Percentiles rank a stretch among this genome's conserved stretches.
Evolutionary conservation across 2,888 invertebrate genomes (phyloP).

Genomic region (Diarsia brunnea): DNA sequence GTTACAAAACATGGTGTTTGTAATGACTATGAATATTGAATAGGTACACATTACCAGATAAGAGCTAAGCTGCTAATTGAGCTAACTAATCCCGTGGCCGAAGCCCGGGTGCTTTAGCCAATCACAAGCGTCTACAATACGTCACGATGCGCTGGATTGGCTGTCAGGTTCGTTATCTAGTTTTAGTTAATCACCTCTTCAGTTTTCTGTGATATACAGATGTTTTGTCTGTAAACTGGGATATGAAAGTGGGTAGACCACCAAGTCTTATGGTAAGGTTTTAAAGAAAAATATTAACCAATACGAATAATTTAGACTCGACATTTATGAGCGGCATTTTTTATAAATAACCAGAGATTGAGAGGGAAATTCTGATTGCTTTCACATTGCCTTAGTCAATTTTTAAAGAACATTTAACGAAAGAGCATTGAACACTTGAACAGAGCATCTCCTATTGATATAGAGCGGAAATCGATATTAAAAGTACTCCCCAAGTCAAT

Average conservation of each 20-base stretch:
- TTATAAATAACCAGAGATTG: background rate
- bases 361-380: background rate
- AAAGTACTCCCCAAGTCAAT: too few relatives aligned
- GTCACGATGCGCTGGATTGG: constrained; percentile 55
- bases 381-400: background rate
- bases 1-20: constrained; percentile 37
- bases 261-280: background rate
- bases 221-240: constrained; percentile 6
- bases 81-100: constrained; percentile 53
- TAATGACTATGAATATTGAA: constrained; percentile 43
- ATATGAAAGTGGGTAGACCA: background rate
- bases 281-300: background rate
- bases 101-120: constrained; percentile 33
- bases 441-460: too few relatives aligned
- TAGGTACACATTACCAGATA: constrained; percentile 57
- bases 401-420: background rate
- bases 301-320: background rate
- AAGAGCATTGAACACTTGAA: too few relatives aligned
- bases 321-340: background rate
- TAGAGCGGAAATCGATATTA: too few relatives aligned
- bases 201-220: constrained; percentile 29
- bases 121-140: constrained; percentile 37
- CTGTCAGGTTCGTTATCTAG: constrained; percentile 38
- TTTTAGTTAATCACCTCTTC: constrained; percentile 46
- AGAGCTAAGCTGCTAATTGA: constrained; percentile 60